Evolutionary conservation across 2,113 vertebrate genomes (phyloP).

Genomic region (Phodopus roborovskii): DNA sequence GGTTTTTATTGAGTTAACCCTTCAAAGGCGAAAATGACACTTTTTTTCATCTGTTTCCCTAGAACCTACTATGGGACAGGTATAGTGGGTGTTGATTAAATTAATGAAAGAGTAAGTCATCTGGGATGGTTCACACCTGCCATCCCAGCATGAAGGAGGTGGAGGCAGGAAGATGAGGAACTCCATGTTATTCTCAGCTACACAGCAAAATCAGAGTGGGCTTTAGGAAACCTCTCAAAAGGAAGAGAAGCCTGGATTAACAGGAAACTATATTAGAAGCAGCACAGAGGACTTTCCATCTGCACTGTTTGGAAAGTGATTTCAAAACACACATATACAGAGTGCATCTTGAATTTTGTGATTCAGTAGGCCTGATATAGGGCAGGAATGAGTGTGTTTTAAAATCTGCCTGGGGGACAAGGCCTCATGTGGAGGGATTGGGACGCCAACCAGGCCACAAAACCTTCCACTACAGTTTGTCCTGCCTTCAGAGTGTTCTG

Average conservation of each 20-base stretch:
- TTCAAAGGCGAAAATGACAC: neutral
- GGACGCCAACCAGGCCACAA: neutral
- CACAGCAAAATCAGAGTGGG: neutral
- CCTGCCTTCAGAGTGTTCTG: neutral
- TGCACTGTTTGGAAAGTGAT: neutral
- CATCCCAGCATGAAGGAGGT: neutral
- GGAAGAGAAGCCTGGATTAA: neutral
- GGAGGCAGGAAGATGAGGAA: neutral
- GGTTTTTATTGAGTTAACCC: neutral
- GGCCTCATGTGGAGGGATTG: neutral
- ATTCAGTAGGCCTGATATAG: neutral
- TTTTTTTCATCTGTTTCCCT: constrained; percentile 1
- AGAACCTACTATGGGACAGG: neutral
- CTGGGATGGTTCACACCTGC: neutral
- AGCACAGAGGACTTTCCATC: neutral
- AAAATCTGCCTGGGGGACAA: neutral
- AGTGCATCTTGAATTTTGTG: neutral
- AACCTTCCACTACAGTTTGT: neutral
- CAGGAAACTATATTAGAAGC: neutral
- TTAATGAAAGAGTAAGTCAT: neutral
- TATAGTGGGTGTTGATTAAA: neutral
- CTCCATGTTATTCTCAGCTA: neutral
- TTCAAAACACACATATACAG: neutral
- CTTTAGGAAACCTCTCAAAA: neutral
- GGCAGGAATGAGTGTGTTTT: neutral